A percentile compares a stretch with the other conserved stretches of the same genome.
These are phyloP conservation scores for Himalopsyche phryganea DNA, from an alignment of 1,140 invertebrate species.

Conservation along the genomic window DNA sequence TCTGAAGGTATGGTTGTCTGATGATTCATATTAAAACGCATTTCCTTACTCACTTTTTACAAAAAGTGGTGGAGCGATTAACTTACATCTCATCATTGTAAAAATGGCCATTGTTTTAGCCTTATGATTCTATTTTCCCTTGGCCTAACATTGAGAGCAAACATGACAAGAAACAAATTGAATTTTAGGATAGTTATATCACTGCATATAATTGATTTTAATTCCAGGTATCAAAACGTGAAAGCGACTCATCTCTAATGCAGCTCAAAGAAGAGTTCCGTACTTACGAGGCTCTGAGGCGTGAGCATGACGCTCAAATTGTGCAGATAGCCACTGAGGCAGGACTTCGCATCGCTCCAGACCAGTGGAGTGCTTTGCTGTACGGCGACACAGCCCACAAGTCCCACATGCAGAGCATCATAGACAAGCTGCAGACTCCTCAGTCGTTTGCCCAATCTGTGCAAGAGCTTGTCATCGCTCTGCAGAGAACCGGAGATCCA, in stretches of 20 bases:
- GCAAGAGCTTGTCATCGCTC: constrained; percentile 86
- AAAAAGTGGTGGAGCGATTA: too few species aligned
- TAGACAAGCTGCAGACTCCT: constrained; percentile 89
- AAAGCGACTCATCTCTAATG: constrained; percentile 97
- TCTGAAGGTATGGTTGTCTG: too few species aligned
- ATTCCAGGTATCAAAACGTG: constrained; percentile 90
- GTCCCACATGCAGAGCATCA: constrained; percentile 98
- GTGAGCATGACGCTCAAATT: constrained; percentile 98
- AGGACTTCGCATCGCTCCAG: constrained; percentile 92
- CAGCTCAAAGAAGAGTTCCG: constrained; percentile 97
- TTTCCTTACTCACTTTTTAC: too few species aligned
- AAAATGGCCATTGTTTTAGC: too few species aligned
- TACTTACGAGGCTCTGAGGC: constrained; percentile 86
- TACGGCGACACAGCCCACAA: constrained; percentile 95
- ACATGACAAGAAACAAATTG: too few species aligned
- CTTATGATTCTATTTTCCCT: too few species aligned
- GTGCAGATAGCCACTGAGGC: constrained; percentile 97
- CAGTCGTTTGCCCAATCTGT: constrained; percentile 87
- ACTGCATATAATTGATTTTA: too few species aligned
- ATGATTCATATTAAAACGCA: too few species aligned
- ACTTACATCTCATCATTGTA: too few species aligned
- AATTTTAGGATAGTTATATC: too few species aligned
- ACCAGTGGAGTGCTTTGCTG: constrained; percentile 95
- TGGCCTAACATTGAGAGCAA: too few species aligned
- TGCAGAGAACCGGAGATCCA: constrained; percentile 88